phyloP scores from a whole-genome alignment of 2,113 vertebrate species.

The Ginglymostoma cirratum region DNA sequence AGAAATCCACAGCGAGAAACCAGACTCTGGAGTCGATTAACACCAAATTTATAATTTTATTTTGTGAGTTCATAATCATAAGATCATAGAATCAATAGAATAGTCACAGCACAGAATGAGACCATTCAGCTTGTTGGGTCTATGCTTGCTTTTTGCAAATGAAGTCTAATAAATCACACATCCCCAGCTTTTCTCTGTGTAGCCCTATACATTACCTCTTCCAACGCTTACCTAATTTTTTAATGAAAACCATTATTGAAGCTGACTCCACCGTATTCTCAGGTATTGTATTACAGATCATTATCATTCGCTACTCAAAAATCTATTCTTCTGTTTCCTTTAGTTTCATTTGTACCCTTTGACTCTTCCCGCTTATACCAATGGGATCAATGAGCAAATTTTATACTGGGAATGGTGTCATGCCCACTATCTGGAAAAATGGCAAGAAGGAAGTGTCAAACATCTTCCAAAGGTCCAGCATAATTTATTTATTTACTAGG shows the following conservation, averaged over 20 bases:
- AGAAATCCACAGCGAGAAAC: neutral
- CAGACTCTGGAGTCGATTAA: neutral
- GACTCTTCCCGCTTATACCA: too few relatives aligned
- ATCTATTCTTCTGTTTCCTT: too few relatives aligned
- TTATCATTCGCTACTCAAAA: too few relatives aligned
- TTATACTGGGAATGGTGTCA: too few relatives aligned
- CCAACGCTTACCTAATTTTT: neutral
- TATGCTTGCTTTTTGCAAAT: neutral
- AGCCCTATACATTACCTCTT: neutral
- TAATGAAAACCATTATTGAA: neutral
- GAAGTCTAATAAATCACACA: neutral
- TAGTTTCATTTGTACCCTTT: too few relatives aligned
- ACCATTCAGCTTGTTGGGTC: neutral
- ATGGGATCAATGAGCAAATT: too few relatives aligned
- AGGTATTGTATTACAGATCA: too few relatives aligned
- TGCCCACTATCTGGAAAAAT: too few relatives aligned
- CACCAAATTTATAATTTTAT: neutral
- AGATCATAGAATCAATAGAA: neutral
- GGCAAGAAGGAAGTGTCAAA: too few relatives aligned
- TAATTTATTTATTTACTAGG: neutral
- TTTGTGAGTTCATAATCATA: neutral
- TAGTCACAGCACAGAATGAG: neutral
- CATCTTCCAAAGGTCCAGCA: too few relatives aligned
- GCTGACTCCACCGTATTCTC: neutral
- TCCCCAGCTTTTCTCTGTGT: neutral